Evolutionary conservation across 2,888 invertebrate genomes (phyloP).

Genomic region (Thereva unica): DNA sequence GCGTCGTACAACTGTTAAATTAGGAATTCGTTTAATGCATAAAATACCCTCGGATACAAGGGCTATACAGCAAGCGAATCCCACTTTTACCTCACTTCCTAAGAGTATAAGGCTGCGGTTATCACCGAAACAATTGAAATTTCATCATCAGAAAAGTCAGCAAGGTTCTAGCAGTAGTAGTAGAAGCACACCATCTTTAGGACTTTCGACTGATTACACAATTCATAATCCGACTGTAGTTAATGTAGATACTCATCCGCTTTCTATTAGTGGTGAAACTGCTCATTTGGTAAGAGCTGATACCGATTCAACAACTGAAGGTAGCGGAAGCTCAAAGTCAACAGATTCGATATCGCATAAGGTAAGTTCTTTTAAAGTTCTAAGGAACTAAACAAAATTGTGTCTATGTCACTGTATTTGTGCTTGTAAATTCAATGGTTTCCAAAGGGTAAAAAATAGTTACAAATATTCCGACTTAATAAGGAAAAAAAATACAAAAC

Average conservation of each 20-base stretch:
- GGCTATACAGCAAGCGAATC: constrained; percentile 43
- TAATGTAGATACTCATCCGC: constrained; percentile 34
- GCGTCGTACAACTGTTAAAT: constrained; percentile 73
- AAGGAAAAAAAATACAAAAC: too few relatives aligned
- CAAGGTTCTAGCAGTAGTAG: constrained; percentile 11
- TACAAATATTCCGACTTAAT: too few relatives aligned
- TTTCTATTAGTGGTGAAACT: constrained; percentile 18
- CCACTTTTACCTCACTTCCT: constrained; percentile 43
- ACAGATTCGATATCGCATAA: too few relatives aligned
- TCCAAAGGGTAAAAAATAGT: too few relatives aligned
- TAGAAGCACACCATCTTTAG: constrained; percentile 27
- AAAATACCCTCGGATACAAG: constrained; percentile 49
- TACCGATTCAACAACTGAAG: background rate
- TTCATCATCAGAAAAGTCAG: constrained; percentile 35
- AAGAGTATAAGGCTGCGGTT: constrained; percentile 45
- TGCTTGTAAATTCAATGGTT: too few relatives aligned
- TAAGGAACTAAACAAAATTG: too few relatives aligned
- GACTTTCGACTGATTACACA: constrained; percentile 20
- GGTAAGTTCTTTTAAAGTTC: too few relatives aligned
- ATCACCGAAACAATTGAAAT: constrained; percentile 47
- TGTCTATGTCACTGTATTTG: too few relatives aligned
- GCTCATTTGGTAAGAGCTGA: constrained; percentile 3
- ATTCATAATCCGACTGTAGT: constrained; percentile 26
- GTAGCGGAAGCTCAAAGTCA: too few relatives aligned
- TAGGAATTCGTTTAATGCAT: constrained; percentile 80